Base-by-base conservation (phyloP, 2,888 invertebrate species). In the Tipula helvola region DNA sequence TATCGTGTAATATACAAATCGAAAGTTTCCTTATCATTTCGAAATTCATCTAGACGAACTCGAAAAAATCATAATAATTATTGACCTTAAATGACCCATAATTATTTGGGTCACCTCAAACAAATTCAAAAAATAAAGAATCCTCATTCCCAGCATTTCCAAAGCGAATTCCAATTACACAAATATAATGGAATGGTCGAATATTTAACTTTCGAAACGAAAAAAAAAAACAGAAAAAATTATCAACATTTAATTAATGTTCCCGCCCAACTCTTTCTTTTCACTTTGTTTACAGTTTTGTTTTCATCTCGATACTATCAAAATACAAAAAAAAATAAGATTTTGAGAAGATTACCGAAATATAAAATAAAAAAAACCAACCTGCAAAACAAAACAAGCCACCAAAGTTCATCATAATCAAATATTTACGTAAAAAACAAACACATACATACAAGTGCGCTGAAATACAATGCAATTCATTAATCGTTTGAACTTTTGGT, bases 191-290 rank as follows among this genome's bases (percentile, higher is more conserved):
- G 28, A 71, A 28, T 71, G 71, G 71, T 71, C 28, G 71, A 71
- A 28, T 18, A 71, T 71, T 71, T 28, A 28, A 71, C 71, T 71
- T 71, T 71, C 71, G 8, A 57, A 57, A 57, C 28, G 10, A 52
- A 71, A 71, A 2, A 71, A 28, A 52, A 28, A 28, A 28, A 28
- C 28, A 28, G 28, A 16, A 44, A 71, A 71, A 71, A 28, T 71
- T 71, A 71, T 71, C 71, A 71, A 71, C 28, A 71, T 71, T 71
- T 71, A 71, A 71, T 71, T 71, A 71, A 71, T 71, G 71, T 18
- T 71, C 71, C 71, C 71, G 71, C 71, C 71, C 71, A 71, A 71
- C 71, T 71, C 71, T 71, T 71, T 71, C 71, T 71, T 71, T 71
- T 71, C 71, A 71, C 71, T 71, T 71, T 71, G 71, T 71, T 71